Conservation (phyloP, 1,140 invertebrate species). For the Asbolus verrucosus region DNA sequence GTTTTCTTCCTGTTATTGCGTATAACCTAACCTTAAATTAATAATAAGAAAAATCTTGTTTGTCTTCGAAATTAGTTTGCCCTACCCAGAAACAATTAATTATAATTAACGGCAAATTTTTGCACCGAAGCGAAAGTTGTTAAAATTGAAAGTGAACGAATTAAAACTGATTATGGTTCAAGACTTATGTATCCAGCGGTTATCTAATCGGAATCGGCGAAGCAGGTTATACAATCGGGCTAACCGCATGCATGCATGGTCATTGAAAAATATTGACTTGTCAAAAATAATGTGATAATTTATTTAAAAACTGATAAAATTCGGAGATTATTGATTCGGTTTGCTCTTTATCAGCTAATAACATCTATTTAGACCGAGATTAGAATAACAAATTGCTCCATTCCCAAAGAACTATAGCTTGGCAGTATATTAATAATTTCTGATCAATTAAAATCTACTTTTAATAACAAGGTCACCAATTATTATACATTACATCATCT, state of each 20-base stretch:
- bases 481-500: slow-evolving; percentile 24
- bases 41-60: slow-evolving; percentile 12
- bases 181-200: neutral
- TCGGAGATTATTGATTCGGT: slow-evolving; percentile 29
- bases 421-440: slow-evolving; percentile 27
- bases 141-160: slow-evolving; percentile 28
- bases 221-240: slow-evolving; percentile 12
- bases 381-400: slow-evolving; percentile 27
- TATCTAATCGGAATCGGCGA: slow-evolving; percentile 23
- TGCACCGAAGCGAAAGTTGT: slow-evolving; percentile 8
- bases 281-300: slow-evolving; percentile 15
- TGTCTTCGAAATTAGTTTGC: slow-evolving; percentile 2
- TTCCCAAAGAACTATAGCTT: slow-evolving; percentile 18
- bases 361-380: slow-evolving; percentile 33
- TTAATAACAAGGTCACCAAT: slow-evolving; percentile 24
- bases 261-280: slow-evolving; percentile 32
- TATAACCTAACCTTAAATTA: neutral
- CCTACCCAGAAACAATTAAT: slow-evolving; percentile 23
- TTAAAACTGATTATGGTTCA: neutral
- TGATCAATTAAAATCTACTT: slow-evolving; percentile 36
- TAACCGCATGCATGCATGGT: too few relatives aligned
- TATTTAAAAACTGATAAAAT: slow-evolving; percentile 31
- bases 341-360: slow-evolving; percentile 35
- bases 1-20: neutral
- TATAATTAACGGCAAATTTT: slow-evolving; percentile 15